Conservation (phyloP, 2,888 invertebrate genomes). For the Gortyna flavago region DNA sequence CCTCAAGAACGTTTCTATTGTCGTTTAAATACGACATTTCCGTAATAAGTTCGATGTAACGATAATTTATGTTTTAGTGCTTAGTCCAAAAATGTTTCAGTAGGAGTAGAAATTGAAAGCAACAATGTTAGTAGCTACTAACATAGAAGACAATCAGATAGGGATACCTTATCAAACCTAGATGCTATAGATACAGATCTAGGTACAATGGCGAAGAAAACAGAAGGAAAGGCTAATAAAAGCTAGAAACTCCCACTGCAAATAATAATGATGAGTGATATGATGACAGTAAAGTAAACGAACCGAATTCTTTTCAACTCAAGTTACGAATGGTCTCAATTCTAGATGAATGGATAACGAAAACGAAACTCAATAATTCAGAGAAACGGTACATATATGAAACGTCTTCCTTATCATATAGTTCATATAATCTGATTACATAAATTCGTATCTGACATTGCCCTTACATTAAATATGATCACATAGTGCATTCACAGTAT, state of each 20-base stretch:
- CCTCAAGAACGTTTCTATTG: constrained; percentile 24
- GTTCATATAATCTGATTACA: constrained; percentile 79
- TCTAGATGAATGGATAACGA: constrained; percentile 50
- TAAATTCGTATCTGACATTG: constrained; percentile 85
- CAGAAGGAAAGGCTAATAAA: not conserved
- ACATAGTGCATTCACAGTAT: constrained; percentile 71
- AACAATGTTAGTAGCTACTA: not conserved
- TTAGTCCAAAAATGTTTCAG: not conserved
- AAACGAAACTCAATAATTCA: constrained; percentile 48
- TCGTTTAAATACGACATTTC: constrained; percentile 48
- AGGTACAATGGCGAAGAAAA: not conserved
- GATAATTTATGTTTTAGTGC: not conserved
- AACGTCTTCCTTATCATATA: constrained; percentile 71
- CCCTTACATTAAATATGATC: constrained; percentile 78
- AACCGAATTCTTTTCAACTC: not conserved
- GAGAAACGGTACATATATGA: constrained; percentile 67
- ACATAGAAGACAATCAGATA: not conserved
- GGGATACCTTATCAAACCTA: not conserved
- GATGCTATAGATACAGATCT: not conserved
- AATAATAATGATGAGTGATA: constrained; percentile 1
- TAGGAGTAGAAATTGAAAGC: not conserved
- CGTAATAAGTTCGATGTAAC: constrained; percentile 29
- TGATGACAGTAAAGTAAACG: constrained; percentile 2
- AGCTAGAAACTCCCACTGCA: not conserved
- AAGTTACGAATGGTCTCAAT: constrained; percentile 11